Conservation (phyloP, 2,797 vertebrate genomes). For the Sarcophilus harrisii region DNA sequence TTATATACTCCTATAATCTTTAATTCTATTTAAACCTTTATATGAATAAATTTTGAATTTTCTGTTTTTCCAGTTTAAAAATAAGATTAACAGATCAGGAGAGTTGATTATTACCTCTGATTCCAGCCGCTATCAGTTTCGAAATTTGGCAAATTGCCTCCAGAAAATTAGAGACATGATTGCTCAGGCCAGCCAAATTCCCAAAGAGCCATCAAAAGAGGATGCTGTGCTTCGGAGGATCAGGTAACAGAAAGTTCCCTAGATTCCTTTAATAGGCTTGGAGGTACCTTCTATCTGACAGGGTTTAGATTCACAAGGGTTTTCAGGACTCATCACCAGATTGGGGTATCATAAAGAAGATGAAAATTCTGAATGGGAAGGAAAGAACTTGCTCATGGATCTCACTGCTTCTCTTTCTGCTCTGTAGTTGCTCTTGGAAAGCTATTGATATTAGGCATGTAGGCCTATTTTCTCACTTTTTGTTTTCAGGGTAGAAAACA, state of each 20-base stretch:
- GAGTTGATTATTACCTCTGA: constrained; percentile 94
- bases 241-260: constrained; percentile 85
- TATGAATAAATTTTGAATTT: background rate
- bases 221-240: constrained; percentile 84
- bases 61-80: constrained; percentile 86
- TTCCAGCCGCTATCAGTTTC: constrained; percentile 93
- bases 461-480: constrained; percentile 25
- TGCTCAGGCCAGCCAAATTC: constrained; percentile 85
- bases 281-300: background rate
- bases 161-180: constrained; percentile 93
- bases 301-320: background rate
- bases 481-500: constrained; percentile 90
- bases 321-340: background rate
- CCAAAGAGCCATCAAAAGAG: constrained; percentile 86
- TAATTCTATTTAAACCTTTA: background rate
- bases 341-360: background rate
- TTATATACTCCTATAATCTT: background rate
- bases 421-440: background rate
- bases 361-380: fast-evolving
- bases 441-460: constrained; percentile 18
- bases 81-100: constrained; percentile 92
- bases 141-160: constrained; percentile 92
- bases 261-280: fast-evolving
- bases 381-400: background rate
- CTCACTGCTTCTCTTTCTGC: fast-evolving